Evolutionary conservation across 2,113 vertebrate species (phyloP), one percentile per base, ranked within the genome.

Genomic region (Oryzias curvinotus): DNA sequence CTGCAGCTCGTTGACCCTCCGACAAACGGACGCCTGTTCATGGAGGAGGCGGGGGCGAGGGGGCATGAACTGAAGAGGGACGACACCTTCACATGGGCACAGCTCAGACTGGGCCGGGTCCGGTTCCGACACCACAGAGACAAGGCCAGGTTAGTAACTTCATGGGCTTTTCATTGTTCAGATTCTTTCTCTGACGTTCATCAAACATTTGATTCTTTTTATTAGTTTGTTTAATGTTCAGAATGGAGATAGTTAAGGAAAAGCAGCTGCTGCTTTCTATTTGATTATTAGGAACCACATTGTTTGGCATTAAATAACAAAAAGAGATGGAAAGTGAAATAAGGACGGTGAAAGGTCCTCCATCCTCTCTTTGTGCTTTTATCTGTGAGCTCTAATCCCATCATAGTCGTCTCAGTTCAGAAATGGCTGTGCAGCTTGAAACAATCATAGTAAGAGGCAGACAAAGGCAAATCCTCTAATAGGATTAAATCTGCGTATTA

Each of bases 51-150:
- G 62, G 23, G 3, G 59, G 49, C 1, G 45, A 19, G 26, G 59
- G 17, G 45, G 28, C 62, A 16, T 23, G 90, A 72, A 8, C 88
- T 98, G 52, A 62, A 49, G 60, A 68, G 16, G 0, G 92, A 92
- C 0, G 85, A 85, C 65, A 78, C 43, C 43, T 99, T 99, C 82
- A 90, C 90, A 17, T 91, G 90, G 87, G 42, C 67, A 0, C 93
- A 98, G 25, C 78, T 96, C 57, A 81, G 57, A 8, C 81, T 78
- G 18, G 87, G 90, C 7, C 91, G 77, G 13, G 87, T 98, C 4
- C 91, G 75, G 16, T 96, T 97, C 45, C 71, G 79, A 52, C 96
- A 99, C 68, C 67, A 89, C 65, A 80, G 54, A 17, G 91, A 90
- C 25, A 91, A 93, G 65, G 71, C 91, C 85, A 95, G 95, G 97